Base-by-base conservation (phyloP, 2,797 vertebrate species). In the Helostoma temminkii region DNA sequence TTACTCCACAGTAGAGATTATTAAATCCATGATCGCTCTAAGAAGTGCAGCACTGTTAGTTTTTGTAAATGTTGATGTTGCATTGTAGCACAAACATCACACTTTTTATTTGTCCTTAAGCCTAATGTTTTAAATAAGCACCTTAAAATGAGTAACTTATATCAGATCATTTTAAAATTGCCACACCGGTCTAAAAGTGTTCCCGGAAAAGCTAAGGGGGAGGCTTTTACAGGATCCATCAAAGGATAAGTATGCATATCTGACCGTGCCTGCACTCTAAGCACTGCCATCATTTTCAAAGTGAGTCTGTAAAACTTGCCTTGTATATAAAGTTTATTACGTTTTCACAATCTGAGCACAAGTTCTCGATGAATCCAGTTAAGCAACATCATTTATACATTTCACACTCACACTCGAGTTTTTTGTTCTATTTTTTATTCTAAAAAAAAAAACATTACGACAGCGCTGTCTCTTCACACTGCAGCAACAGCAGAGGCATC, bases 251-350 rank as follows among this genome's bases (percentile, higher is more conserved):
- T 34, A 19, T 64, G 66, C 61, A 64, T 41, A 42, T 55, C 16
- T 71, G 61, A 69, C 57, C 48, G 2, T 1, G 57, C 11, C 49
- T 50, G 53, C 22, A 6, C 36, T 37, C 5, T 16, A 6, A 53
- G 57, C 43, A 48, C 45, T 68, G 45, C 22, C 34, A 66, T 78
- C 28, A 66, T 71, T 71, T 80, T 69, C 61, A 76, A 67, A 46
- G 43, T 25, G 21, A n/a, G n/a, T n/a, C n/a, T n/a, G n/a, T n/a
- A n/a, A n/a, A n/a, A n/a, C n/a, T n/a, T n/a, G n/a, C n/a, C n/a
- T n/a, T n/a, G n/a, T n/a, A n/a, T n/a, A n/a, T n/a, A n/a, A n/a
- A n/a, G n/a, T n/a, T n/a, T n/a, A n/a, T n/a, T n/a, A n/a, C n/a
- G n/a, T n/a, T n/a, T n/a, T n/a, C n/a, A n/a, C n/a, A n/a, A n/a